Evolutionary conservation across 2,888 invertebrate genomes (phyloP).

Genomic region (Eugnorisma glareosa): DNA sequence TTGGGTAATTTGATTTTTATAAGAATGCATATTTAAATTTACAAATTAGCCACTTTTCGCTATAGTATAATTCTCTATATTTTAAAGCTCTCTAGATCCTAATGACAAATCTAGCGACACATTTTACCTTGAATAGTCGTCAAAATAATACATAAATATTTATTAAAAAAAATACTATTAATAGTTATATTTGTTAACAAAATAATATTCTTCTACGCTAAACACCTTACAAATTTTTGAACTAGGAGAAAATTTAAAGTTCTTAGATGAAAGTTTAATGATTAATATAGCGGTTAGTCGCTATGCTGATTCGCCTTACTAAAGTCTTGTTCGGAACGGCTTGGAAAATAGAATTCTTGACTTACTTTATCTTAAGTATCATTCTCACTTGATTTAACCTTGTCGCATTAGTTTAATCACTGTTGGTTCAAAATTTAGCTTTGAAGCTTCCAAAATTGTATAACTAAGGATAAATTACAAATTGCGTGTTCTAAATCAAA

Average conservation of each 20-base stretch:
- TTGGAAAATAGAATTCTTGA: constrained; percentile 69
- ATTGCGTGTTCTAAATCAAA: constrained; percentile 51
- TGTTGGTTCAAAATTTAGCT: constrained; percentile 57
- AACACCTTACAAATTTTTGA: constrained; percentile 86
- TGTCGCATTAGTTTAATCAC: constrained; percentile 55
- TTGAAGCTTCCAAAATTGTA: constrained; percentile 60
- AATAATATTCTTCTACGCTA: constrained; percentile 90
- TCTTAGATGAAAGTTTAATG: constrained; percentile 82
- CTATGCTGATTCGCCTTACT: constrained; percentile 82
- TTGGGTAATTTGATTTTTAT: constrained; percentile 75
- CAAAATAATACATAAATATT: constrained; percentile 82
- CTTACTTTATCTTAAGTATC: constrained; percentile 56
- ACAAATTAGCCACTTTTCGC: constrained; percentile 80
- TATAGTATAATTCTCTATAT: constrained; percentile 82
- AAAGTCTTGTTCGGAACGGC: constrained; percentile 77
- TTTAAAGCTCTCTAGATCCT: constrained; percentile 84
- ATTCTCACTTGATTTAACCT: constrained; percentile 53
- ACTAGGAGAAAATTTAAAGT: constrained; percentile 80
- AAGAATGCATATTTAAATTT: constrained; percentile 77
- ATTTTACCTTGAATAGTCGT: constrained; percentile 79
- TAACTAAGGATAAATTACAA: constrained; percentile 53
- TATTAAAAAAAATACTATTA: constrained; percentile 75
- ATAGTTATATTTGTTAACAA: constrained; percentile 86
- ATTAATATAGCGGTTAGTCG: constrained; percentile 80
- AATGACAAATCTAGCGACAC: constrained; percentile 79